Evolutionary conservation across 2,113 vertebrate genomes (phyloP), one percentile per base, ranked within the genome.

Genomic region (Meles meles): DNA sequence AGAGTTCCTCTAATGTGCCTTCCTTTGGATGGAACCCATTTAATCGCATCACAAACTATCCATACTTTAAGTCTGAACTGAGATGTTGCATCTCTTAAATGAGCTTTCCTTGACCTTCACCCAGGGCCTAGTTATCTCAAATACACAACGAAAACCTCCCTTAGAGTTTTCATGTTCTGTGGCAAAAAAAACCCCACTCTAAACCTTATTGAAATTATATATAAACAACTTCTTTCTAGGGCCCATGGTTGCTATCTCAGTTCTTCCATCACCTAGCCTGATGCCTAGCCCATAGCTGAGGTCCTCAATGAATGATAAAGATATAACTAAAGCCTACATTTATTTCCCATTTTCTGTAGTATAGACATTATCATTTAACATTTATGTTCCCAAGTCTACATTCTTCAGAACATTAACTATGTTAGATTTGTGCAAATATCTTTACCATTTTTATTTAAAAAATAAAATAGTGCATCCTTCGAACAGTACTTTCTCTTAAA

Each of bases 381-480:
- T n/a, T 88, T 88, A 61, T 0, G 12, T 69, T 92, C 31, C 14
- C 55, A 65, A 69, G 21, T 88, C 44, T 92, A 90, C 4, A 84
- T 61, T 80, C 42, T 93, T 89, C 6, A 88, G 49, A 9, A 5
- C 72, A 20, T 18, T 39, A 93, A 67, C 1, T 77, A 0, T 71
- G 14, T 15, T 49, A 88, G 57, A 81, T 42, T 85, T 74, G n/a
- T 87, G 6, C n/a, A 95, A 74, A 67, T 2, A 61, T 15, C 1
- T 88, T 81, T 84, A 59, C 3, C 79, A 23, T 89, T 96, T 94
- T 27, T 95, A 42, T 52, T 79, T 6, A 1, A 47, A n/a, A 92
- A 93, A 93, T 97, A 59, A 80, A 88, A 97, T 89, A 93, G 42
- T 63, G 2, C 2, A 94, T 44, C 7, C 11, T 96, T 95, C 95